Evolutionary conservation across 2,113 vertebrate genomes (phyloP), one percentile per base, ranked within the genome.

Genomic region (Lagopus muta): DNA sequence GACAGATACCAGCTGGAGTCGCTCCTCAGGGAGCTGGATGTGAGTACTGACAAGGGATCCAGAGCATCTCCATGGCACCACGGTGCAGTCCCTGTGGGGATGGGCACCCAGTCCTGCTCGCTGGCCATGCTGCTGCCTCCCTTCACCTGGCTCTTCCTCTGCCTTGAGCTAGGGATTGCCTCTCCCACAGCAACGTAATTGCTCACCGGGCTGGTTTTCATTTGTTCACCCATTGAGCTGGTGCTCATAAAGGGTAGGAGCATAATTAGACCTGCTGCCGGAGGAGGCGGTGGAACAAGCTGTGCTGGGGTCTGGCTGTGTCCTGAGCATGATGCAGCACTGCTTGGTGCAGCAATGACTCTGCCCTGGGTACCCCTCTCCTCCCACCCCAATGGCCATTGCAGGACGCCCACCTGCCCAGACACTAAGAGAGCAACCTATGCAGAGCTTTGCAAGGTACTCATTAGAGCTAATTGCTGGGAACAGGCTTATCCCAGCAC

Each of bases 1-100:
- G 99, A 99, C 80, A 97, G 98, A 81, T 99, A 99, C 91, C 99
- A 99, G 98, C 98, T 98, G 4, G 99, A 99, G 50, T 97, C 98
- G 24, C 97, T 99, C 69, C 97, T 99, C 36, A 83, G 88, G 50
- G 99, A 99, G 58, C 95, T 99, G 73, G 98, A 99, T 32, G 99
- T 99, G 97, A 98, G 98, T 96, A 82, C 18, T 3, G 7, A 38
- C 16, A 1, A 7, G 22, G 18, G 40, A n/a, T 60, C 47, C 22
- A 62, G 16, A 85, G 13, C 66, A 61, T 47, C 52, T 71, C 67
- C 34, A 0, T 0, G 10, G 17, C 79, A 74, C 28, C 1, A 28
- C 25, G 12, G 45, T 42, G 62, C 57, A 4, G 2, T 47, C 77
- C 43, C 13, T 1, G 4, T 27, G 2, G 0, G 2, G 18, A 85